Base-by-base conservation (phyloP, 2,797 vertebrate genomes). In the Crax fasciolata region DNA sequence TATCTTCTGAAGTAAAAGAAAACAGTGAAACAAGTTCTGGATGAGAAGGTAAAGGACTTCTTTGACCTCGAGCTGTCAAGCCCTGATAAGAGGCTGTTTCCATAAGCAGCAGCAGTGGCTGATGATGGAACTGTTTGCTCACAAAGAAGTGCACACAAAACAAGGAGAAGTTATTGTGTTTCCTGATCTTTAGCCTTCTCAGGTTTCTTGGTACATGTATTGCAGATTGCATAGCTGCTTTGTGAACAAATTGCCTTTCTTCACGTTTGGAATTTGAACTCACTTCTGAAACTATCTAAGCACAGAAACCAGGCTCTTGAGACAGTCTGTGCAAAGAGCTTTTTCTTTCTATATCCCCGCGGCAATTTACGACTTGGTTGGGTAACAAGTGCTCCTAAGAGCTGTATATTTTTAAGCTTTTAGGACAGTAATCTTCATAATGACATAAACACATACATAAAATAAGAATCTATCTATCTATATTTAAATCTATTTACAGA, bases 221-320 rank as follows among this genome's bases (percentile, higher is more conserved):
- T 89, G 18, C 48, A 82, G 80, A 73, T 35, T 54, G 46, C 17
- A 61, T 61, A 81, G n/a, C 28, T 82, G 43, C 5, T 76, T 73
- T 76, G 59, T 27, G 71, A 90, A 89, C 6, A 76, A 87, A 87
- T 27, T 70, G 11, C 7, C 39, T 82, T 83, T 90, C 59, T 89
- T 87, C n/a, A n/a, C 21, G 24, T 66, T 93, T 48, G 39, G 43
- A 93, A 90, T 90, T 59, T 72, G 62, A 84, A 66, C 35, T 59
- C 8, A 62, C 62, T 77, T 76, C 51, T 65, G 61, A 67, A 94
- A 93, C 73, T 39, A 72, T 21, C 9, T 38, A 72, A 52, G 55
- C 9, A 41, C 7, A 58, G 32, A 92, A 61, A n/a, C 17, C 12
- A 27, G 32, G 55, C 10, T 65, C 25, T 54, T 28, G 38, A 75